Base-by-base conservation (phyloP, 92 coral and sea anemone species). In the Bergia puertoricense region DNA sequence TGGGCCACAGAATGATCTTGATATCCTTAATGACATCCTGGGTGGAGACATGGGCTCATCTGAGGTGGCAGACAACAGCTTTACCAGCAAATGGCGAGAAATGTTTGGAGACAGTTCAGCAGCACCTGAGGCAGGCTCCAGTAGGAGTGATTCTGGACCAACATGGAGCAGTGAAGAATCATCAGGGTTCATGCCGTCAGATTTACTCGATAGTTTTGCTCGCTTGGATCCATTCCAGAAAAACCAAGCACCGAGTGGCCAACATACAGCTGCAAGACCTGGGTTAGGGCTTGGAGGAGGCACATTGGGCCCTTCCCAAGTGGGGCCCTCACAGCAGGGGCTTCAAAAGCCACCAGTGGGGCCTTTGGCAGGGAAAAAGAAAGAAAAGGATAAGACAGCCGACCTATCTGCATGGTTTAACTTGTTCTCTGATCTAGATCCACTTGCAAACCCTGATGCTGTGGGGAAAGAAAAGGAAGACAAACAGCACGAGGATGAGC, bases 361-460 rank as follows among this genome's bases (percentile, higher is more conserved):
- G 65, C 71, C 85, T 72, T 62, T 89, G 37, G 68, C 85, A 8
- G 81, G 74, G 62, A 39, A 54, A 57, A 65, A 74, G 40, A 88
- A 91, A 56, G 91, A 62, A 3, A 91, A 91, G 62, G 91, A 92
- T n/a, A 86, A 93, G 86, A 90, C 83, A 68, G 91, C 94, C 8
- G 98, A 97, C 81, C 89, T 95, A 91, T 97, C 99, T 7, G 94
- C 99, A 20, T 97, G 99, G 99, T 91, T 97, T 82, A 97, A 94
- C 90, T 85, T 97, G 92, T 97, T 97, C 66, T 95, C 98, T 30
- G 99, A 97, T 89, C 90, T 97, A 45, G 99, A 97, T 91, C 99
- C 99, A 1, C 81, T 97, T 44, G 96, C 99, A 30, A 97, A 97
- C 91, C 99, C 99, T 38, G 99, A 97, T 75, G 99, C 99, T 10